Percentiles rank a stretch among this genome's conserved stretches.
phyloP scores from a whole-genome alignment of 2,888 invertebrate genomes.

The Ectropis crepuscularia region DNA sequence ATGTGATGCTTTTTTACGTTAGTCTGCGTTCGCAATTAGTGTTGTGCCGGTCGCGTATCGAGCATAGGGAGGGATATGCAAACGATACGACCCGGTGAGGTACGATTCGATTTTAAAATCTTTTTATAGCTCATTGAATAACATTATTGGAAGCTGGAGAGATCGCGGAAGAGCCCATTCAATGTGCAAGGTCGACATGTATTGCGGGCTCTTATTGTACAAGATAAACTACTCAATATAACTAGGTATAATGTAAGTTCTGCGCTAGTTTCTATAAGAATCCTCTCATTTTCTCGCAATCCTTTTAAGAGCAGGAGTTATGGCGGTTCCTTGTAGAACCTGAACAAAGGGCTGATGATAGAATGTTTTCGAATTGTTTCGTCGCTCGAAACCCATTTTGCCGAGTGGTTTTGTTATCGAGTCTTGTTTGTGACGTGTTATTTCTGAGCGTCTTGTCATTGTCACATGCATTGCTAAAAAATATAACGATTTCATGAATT shows the following conservation, averaged over 20 bases:
- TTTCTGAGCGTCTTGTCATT: constrained; percentile 37
- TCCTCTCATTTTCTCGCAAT: constrained; percentile 65
- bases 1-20: constrained; percentile 83
- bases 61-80: constrained; percentile 76
- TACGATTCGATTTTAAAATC: constrained; percentile 56
- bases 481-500: constrained; percentile 23
- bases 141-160: constrained; percentile 53
- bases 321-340: constrained; percentile 61
- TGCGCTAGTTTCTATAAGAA: constrained; percentile 54
- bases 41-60: constrained; percentile 76
- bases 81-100: constrained; percentile 59
- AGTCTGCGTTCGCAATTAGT: constrained; percentile 85
- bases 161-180: constrained; percentile 68
- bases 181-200: constrained; percentile 64
- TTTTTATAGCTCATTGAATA: constrained; percentile 64
- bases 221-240: constrained; percentile 44
- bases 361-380: constrained; percentile 67
- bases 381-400: constrained; percentile 41
- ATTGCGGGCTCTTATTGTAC: constrained; percentile 53
- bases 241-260: constrained; percentile 22
- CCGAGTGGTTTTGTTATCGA: constrained; percentile 19
- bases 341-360: constrained; percentile 65
- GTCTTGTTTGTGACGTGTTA: constrained; percentile 39
- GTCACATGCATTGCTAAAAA: constrained; percentile 31
- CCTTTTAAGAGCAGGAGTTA: constrained; percentile 69